Conservation (phyloP, 2,797 vertebrate species). For the Thalassophryne amazonica region DNA sequence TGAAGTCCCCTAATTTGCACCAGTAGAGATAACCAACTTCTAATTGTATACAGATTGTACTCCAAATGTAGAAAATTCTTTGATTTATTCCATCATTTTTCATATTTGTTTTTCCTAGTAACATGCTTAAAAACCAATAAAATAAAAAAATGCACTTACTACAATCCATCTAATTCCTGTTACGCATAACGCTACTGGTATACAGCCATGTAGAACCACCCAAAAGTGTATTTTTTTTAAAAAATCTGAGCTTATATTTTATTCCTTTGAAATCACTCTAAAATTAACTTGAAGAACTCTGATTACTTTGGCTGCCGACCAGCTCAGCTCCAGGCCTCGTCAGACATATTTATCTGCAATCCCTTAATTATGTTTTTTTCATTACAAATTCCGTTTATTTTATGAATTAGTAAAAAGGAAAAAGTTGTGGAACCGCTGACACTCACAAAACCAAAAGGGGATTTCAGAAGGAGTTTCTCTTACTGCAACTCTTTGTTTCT, state of each 20-base stretch:
- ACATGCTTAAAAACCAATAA: no score
- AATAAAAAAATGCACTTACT: no score
- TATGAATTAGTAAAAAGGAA: slow-evolving; percentile 13
- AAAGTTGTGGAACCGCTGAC: slow-evolving; percentile 9
- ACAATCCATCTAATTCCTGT: no score
- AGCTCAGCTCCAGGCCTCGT: slow-evolving; percentile 11
- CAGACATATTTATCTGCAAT: slow-evolving; percentile 24
- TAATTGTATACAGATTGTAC: no score
- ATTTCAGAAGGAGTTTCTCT: slow-evolving; percentile 6
- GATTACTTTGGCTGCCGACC: slow-evolving; percentile 39
- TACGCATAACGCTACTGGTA: no score
- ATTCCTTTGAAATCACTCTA: slow-evolving; percentile 24
- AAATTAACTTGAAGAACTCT: slow-evolving; percentile 38
- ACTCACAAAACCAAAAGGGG: slow-evolving; percentile 21
- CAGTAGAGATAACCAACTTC: no score
- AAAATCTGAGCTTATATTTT: slow-evolving; percentile 34
- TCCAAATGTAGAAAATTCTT: no score
- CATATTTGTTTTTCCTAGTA: no score
- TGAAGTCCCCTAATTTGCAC: no score
- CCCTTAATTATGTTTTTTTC: slow-evolving; percentile 28
- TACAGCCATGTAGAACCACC: slow-evolving; percentile 4
- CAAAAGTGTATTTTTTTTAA: slow-evolving; percentile 5
- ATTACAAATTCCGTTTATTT: slow-evolving; percentile 34
- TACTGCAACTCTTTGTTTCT: neutral
- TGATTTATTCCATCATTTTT: no score